Evolutionary conservation across 2,797 vertebrate species (phyloP), one percentile per base, ranked within the genome.

Genomic region (Aplochiton taeniatus): DNA sequence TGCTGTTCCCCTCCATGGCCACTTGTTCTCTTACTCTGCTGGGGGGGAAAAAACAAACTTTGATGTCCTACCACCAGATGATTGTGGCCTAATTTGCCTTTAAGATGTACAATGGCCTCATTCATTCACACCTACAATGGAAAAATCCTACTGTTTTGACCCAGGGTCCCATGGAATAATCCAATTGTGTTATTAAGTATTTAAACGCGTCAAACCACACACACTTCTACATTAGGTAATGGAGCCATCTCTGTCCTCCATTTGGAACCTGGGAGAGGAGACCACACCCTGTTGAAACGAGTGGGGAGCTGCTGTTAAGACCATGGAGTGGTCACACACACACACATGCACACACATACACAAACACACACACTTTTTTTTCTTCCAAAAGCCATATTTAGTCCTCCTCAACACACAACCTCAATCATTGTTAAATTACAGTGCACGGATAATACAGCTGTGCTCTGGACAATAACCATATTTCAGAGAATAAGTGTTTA

Each of bases 401-500:
- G 73, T 85, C 82, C 77, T 77, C 60, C 71, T 76, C 48, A 76
- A 68, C 66, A 49, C 67, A 13, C 75, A 82, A 75, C 79, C 81
- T 81, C 83, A 85, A 71, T 86, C 81, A 75, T 56, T 56, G 61
- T 68, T 75, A 89, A 91, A 91, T 88, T 65, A 83, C 78, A 90
- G 88, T 91, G 92, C 92, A 88, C 64, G 76, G 51, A 13, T 58
- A 83, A 75, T 78, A 77, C 79, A 81, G 70, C 75, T 80, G 78
- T 77, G 76, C 77, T 56, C 69, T 18, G 54, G 65, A 80, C 88
- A 89, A 91, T 92, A 80, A 88, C 85, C 74, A 79, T 87, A 85
- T 80, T 88, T 90, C n/a, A 66, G 68, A 49, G 76, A 89, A 91
- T 85, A 86, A 87, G 85, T 84, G 82, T 86, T 91, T 88, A 88